phyloP scores from a whole-genome alignment of 2,888 invertebrate species.

The Tetanocera ferruginea region DNA sequence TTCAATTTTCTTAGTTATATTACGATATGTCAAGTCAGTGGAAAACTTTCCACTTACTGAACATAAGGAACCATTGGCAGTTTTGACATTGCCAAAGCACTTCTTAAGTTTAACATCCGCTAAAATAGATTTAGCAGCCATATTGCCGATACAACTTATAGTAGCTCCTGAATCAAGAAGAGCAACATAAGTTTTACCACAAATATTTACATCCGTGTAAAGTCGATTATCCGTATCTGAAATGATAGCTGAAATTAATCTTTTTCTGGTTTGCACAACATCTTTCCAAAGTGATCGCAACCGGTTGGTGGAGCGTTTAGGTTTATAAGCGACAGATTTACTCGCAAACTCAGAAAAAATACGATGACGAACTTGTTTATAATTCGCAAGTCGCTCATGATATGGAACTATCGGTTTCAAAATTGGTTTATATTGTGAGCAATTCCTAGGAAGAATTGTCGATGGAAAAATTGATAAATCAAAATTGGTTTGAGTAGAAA shows the following conservation, averaged over 20 bases:
- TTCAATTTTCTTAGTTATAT: background rate
- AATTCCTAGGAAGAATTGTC: too few species aligned
- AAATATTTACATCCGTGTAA: background rate
- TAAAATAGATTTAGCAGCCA: background rate
- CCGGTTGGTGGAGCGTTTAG: too few species aligned
- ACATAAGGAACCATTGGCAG: conserved; percentile 10
- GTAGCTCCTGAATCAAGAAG: conserved; percentile 13
- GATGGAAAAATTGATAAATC: too few species aligned
- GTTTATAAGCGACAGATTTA: too few species aligned
- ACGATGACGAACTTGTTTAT: too few species aligned
- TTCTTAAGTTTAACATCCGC: background rate
- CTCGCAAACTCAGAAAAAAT: too few species aligned
- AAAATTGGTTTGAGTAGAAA: too few species aligned
- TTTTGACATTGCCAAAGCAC: background rate
- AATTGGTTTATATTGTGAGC: too few species aligned
- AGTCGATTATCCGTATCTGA: background rate
- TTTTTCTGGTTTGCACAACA: background rate
- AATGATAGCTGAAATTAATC: background rate
- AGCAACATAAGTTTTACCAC: background rate
- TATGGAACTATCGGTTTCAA: too few species aligned
- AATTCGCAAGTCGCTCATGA: too few species aligned
- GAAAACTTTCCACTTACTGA: background rate
- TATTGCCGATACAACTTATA: background rate
- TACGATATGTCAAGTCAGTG: background rate
- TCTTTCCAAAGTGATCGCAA: background rate